Base-by-base conservation (phyloP, 64 coral and sea anemone genomes). In the Pocillopora damicornis region DNA sequence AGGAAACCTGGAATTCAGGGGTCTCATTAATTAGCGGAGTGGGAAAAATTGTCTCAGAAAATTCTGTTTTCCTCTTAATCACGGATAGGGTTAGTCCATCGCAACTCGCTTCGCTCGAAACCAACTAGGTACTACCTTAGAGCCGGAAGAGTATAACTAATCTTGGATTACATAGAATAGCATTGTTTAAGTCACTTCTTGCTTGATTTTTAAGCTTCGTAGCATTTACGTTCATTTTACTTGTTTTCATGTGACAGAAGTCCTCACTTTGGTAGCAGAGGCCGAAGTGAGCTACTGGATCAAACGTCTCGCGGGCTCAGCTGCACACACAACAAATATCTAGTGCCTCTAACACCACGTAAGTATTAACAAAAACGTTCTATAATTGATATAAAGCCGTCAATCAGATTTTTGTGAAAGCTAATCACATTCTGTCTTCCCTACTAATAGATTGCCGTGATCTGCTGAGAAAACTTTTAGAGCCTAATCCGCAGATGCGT, bases 231-330 rank as follows among this genome's bases (percentile, higher is more conserved):
- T 15, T 23, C 11, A 13, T 5, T 38, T 11, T 62, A 15, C 71
- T 76, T 86, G 22, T 45, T 66, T 37, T 80, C 75, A 51, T 51
- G 42, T 51, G 2, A 51, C 18, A 96, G 94, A 82, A 96, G 86
- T 25, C 61, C 71, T 87, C 88, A 93, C 61, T 88, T 56, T 76
- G 88, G 91, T 26, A 86, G 91, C 35, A 77, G 88, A 15, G 94
- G 94, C 83, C 94, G 89, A 1, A 87, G 76, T 87, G 94, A 96
- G 6, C 75, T 96, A 73, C 73, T 93, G 10, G 91, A 96, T 15
- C 94, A 96, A 68, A 93, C 92, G 76, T 90, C 61, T 34, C 83
- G 83, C 81, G 94, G 94, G 59, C 58, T 96, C 22, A 90, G 87
- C 26, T 57, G 82, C 37, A 59, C 80, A 25, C 94, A 96, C 23